Conservation (phyloP, 2,888 invertebrate genomes). For the Mimachlamys varia region DNA sequence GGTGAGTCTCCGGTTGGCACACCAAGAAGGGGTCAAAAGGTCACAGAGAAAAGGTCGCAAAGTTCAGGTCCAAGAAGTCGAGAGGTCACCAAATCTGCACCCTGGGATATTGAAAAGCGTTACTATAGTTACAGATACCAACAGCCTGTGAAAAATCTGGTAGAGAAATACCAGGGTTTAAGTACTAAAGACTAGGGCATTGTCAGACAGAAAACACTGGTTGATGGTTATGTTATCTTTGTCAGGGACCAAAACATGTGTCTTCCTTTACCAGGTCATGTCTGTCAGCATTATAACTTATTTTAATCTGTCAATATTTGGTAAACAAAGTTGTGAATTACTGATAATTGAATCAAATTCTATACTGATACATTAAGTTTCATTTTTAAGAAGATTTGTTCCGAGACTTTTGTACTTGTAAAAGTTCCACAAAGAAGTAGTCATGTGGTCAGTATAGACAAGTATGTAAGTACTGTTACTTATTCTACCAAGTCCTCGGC, state of each 20-base stretch:
- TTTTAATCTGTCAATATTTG: too few species aligned
- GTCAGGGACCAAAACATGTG: too few species aligned
- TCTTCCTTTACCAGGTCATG: too few species aligned
- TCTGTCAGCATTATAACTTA: too few species aligned
- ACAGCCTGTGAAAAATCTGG: neutral
- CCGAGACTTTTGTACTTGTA: too few species aligned
- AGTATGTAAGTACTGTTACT: too few species aligned
- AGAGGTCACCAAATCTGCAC: constrained; percentile 4
- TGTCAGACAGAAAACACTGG: neutral
- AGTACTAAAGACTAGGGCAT: neutral
- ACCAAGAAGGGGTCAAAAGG: constrained; percentile 52
- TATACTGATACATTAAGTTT: neutral
- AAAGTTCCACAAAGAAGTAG: too few species aligned
- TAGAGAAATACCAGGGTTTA: constrained; percentile 10
- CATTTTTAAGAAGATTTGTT: too few species aligned
- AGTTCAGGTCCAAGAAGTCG: constrained; percentile 15
- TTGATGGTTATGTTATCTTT: too few species aligned
- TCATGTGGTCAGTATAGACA: too few species aligned
- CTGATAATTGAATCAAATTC: neutral
- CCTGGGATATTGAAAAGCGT: constrained; percentile 26
- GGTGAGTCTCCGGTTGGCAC: constrained; percentile 63
- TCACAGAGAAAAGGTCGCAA: constrained; percentile 8
- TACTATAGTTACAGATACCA: constrained; percentile 16
- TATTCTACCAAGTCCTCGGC: too few species aligned
- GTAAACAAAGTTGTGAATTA: neutral